Base-by-base conservation (phyloP, 23 tunicate species). In the Trididemnum clinides region DNA sequence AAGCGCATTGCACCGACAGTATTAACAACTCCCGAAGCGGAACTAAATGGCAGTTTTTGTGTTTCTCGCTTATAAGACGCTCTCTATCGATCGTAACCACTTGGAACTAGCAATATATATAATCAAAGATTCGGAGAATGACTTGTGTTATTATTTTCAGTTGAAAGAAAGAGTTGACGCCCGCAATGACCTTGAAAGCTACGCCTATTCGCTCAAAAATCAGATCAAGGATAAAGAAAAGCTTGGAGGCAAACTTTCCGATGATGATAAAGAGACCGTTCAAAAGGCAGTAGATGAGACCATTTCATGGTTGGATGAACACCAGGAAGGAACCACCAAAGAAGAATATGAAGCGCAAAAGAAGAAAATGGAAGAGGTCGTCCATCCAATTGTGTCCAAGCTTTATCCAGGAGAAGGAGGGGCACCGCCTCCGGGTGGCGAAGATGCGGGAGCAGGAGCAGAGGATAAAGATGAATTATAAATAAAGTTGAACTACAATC, bases 291-390 rank as follows among this genome's bases (percentile, higher is more conserved):
- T 92, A 22, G 97, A 97, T 36, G 95, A 97, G 51, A 81, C 97
- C n/a, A 88, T 97, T 64, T 57, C 90, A 27, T 97, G 99, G 99
- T 73, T 97, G 78, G 99, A 97, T 34, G 92, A 89, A 54, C 90
- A 92, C 59, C 95, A 82, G 39, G 97, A 92, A 37, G 91, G 85
- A 37, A 64, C 97, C 20, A 94, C 89, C 38, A 94, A 94, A 50
- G 98, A 94, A 19, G 93, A 89, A 30, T 89, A 81, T 57, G 90
- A 89, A 75, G 88, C 93, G 33, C 98, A 94, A 51, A 94, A 94
- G 88, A 94, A 94, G 87, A 94, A 89, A 50, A 77, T 94, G 90
- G 98, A 94, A 89, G 98, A 85, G 82, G 80, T 94, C 51, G 90
- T 82, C 25, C 93, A 94, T 70, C 98, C 98, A 0, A 94, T 94